phyloP scores from a whole-genome alignment of 2,888 invertebrate genomes.

The Stenolophus ochropezus region DNA sequence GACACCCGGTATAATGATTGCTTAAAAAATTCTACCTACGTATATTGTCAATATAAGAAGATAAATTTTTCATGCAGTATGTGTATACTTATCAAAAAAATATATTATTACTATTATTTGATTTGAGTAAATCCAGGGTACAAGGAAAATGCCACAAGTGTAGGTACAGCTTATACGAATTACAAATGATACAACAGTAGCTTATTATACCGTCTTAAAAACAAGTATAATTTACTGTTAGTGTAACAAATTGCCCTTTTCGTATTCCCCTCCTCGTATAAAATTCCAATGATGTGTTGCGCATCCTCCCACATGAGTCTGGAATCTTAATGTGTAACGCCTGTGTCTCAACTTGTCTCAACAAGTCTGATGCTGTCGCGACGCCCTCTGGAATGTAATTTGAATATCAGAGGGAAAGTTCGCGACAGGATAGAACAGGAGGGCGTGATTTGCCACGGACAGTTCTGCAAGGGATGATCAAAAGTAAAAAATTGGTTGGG shows the following conservation, averaged over 20 bases:
- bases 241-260: neutral
- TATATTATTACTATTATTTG: too few relatives aligned
- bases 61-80: too few relatives aligned
- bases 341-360: neutral
- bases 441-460: neutral
- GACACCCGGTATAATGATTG: too few relatives aligned
- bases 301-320: neutral
- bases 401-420: conserved; percentile 39
- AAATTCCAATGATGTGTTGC: neutral
- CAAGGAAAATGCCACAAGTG: too few relatives aligned
- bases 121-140: too few relatives aligned
- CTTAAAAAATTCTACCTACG: too few relatives aligned
- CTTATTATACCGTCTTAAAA: too few relatives aligned
- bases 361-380: neutral
- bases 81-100: too few relatives aligned
- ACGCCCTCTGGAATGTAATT: conserved; percentile 31
- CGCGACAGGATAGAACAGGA: neutral
- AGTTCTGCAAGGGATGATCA: neutral
- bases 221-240: too few relatives aligned
- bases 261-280: neutral
- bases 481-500: neutral
- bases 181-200: too few relatives aligned
- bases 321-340: conserved; percentile 37
- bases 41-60: too few relatives aligned
- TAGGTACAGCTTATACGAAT: too few relatives aligned